phyloP scores from a whole-genome alignment of 2,797 vertebrate species.

The Alcedo atthis region DNA sequence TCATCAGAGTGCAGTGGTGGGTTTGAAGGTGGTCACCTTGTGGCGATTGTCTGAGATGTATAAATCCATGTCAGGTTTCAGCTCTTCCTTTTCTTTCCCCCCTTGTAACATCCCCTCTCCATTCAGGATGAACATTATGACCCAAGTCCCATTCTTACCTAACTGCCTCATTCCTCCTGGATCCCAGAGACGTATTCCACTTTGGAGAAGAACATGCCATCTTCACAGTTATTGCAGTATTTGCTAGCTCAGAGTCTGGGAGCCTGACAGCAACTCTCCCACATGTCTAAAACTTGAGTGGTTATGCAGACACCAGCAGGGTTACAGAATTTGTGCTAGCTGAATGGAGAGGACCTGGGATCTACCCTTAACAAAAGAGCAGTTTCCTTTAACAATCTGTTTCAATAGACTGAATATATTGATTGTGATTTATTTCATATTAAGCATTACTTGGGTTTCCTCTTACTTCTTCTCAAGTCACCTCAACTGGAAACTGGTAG shows the following conservation, averaged over 20 bases:
- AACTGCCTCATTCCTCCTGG: background rate
- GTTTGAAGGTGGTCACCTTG: background rate
- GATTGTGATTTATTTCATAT: background rate
- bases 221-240: background rate
- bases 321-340: background rate
- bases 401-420: background rate
- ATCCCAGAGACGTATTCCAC: background rate
- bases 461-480: background rate
- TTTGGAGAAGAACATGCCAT: background rate
- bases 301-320: background rate
- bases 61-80: background rate
- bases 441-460: background rate
- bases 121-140: background rate
- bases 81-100: background rate
- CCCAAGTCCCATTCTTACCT: background rate
- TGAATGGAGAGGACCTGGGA: background rate
- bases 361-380: background rate
- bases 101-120: accelerated
- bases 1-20: accelerated
- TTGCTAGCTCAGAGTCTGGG: background rate
- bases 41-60: background rate
- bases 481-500: background rate
- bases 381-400: background rate
- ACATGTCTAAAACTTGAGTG: background rate
- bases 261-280: background rate